A percentile compares a stretch with the other conserved stretches of the same genome.
phyloP scores from a whole-genome alignment of 2,113 vertebrate genomes.

The Onychostoma macrolepis region DNA sequence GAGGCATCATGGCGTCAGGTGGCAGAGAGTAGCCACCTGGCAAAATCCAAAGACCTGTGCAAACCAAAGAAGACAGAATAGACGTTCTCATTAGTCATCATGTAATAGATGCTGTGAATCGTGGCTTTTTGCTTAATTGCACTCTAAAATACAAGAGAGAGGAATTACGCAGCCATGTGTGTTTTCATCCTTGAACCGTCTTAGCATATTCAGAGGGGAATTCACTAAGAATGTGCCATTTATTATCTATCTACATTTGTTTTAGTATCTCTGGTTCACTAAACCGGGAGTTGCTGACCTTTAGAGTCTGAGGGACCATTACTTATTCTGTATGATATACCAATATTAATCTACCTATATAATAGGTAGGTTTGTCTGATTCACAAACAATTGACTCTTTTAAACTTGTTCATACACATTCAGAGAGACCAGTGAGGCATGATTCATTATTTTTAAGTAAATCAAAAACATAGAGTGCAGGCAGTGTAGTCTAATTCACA shows the following conservation, averaged over 20 bases:
- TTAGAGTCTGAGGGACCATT: neutral
- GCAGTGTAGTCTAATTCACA: neutral
- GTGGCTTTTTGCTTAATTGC: constrained; percentile 10
- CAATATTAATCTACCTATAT: neutral
- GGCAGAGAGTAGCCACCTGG: constrained; percentile 36
- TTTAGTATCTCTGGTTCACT: neutral
- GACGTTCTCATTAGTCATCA: neutral
- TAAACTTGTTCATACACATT: neutral
- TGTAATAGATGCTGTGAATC: constrained; percentile 14
- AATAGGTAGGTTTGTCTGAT: neutral
- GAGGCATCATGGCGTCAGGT: constrained; percentile 35
- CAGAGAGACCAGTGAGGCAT: neutral
- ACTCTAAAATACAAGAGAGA: constrained; percentile 2
- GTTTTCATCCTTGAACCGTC: neutral
- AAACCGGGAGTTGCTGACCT: neutral
- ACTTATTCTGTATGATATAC: neutral
- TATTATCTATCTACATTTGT: constrained; percentile 3
- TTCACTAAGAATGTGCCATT: neutral
- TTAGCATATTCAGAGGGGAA: neutral
- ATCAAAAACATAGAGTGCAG: neutral
- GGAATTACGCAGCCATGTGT: neutral
- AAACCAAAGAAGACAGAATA: neutral
- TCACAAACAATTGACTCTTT: neutral
- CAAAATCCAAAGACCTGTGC: constrained; percentile 29
- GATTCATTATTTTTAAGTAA: neutral